Evolutionary conservation across 2,797 vertebrate genomes (phyloP), one percentile per base, ranked within the genome.

Genomic region (Liparis tanakae): DNA sequence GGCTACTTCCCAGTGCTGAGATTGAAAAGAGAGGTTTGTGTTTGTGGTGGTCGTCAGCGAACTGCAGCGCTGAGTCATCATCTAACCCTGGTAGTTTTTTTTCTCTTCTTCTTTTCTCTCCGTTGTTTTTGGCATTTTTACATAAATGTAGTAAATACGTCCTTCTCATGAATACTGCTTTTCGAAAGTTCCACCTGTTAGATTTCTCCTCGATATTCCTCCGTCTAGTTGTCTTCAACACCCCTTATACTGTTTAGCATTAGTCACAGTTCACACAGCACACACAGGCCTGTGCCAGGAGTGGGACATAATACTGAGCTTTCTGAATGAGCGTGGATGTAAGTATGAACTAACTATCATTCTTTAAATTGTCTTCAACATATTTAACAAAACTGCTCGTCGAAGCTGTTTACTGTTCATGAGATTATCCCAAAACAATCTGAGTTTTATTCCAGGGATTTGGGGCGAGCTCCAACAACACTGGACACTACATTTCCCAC

Each of bases 41-140:
- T 66, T 74, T 69, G 73, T 87, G 85, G 79, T 81, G 46, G 53
- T 81, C 67, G 51, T 77, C 25, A 14, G 56, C 48, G 25, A 30
- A 30, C 67, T 74, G 76, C 63, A 70, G 76, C 70, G 39, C 57
- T 55, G 25, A 69, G 50, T 63, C 56, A 13, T 57, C 61, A 20
- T 64, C 22, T 15, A 63, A 62, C 54, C 55, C 59, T 70, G 56
- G 25, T 39, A 9, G 36, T 5, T 17, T 54, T 10, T 20, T 18
- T 14, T 30, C 25, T 30, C 25, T 12, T 20, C 3, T 17, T 30
- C 25, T 8, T 20, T 3, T 17, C 15, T 17, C 6, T 17, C 5
- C 37, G 5, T 43, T 54, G 65, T 74, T 80, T 90, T 92, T 88
- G 85, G 80, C 76, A 82, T 87, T 73, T 87, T 87, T 46, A 79